These are phyloP conservation scores for Pardalotus punctatus DNA, from an alignment of 2,113 vertebrate species.

Conservation along the genomic window DNA sequence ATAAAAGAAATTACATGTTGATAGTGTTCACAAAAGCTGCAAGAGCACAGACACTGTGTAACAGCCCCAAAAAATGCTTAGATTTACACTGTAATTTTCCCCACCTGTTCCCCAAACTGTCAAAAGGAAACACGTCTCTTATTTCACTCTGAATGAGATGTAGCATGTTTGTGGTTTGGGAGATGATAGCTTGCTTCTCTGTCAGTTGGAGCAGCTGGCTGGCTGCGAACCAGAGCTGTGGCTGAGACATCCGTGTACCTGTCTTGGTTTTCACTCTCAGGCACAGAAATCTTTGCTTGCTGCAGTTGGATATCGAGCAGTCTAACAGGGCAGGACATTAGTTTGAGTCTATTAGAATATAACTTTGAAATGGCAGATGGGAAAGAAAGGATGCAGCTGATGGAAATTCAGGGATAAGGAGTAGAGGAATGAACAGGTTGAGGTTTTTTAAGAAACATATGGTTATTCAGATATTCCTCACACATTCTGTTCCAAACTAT, in stretches of 20 bases:
- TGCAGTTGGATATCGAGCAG: neutral
- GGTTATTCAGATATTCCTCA: neutral
- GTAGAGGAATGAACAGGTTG: neutral
- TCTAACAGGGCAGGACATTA: neutral
- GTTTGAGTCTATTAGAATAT: neutral
- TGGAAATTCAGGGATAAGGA: neutral
- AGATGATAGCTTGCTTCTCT: neutral
- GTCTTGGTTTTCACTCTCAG: neutral
- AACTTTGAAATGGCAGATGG: neutral
- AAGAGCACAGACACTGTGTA: neutral
- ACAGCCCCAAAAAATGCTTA: neutral
- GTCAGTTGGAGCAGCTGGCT: constrained; percentile 39
- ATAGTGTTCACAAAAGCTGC: neutral
- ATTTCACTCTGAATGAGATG: constrained; percentile 36
- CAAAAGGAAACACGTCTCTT: neutral
- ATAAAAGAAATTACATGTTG: neutral
- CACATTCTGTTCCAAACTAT: neutral
- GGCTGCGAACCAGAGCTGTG: neutral
- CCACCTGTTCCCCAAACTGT: constrained; percentile 40
- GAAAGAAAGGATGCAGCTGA: neutral
- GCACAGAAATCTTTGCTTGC: neutral
- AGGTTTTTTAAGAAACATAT: neutral
- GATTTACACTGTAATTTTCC: neutral
- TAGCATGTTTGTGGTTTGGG: constrained; percentile 21
- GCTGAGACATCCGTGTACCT: neutral